Base-by-base conservation (phyloP, 2,888 invertebrate genomes). In the Dasypogon diadema region DNA sequence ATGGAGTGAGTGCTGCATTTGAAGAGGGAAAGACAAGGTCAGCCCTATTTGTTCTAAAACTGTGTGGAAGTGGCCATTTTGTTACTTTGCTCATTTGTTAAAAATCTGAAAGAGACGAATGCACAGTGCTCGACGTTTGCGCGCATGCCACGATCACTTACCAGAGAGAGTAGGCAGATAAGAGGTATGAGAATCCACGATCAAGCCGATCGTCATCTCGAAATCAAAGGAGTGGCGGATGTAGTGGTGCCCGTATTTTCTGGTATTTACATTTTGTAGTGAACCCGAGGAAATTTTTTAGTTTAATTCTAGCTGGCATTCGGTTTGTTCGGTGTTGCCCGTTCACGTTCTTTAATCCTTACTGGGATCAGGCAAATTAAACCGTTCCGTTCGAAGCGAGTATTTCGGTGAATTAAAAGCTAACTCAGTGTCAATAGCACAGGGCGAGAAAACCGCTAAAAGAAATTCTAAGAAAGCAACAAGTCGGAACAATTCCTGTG, bases 271-370 rank as follows among this genome's bases (percentile, higher is more conserved):
- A 60, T 76, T 68, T 74, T 76, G 55, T 58, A 55, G 37, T 56
- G 70, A 77, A 68, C 74, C 51, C 54, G 24, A 21, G 30, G 54
- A 63, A 77, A 76, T 76, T 77, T 77, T 74, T 77, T 77, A 77
- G 77, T 77, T 77, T 54, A 77, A 76, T 77, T 77, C 70, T 77
- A 76, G 74, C 74, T 56, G 68, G 74, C 77, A 54, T 58, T 77
- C 77, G 77, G 77, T 77, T 77, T 68, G 68, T 75, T 34, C 60
- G 68, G 58, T 76, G 30, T 51, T 46, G 24, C 26, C 22, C 18
- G 54, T 30, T 54, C 14, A 54, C 22, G 65, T 42, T 42, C 8
- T 12, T 12, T 12, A 42, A 42, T 48, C 60, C 34, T 60, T 37
- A 21, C 60, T n/a, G n/a, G n/a, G n/a, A n/a, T n/a, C n/a, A 22